These are phyloP conservation scores for Sciaenops ocellatus DNA, from an alignment of 2,797 vertebrate species.

Conservation along the genomic window DNA sequence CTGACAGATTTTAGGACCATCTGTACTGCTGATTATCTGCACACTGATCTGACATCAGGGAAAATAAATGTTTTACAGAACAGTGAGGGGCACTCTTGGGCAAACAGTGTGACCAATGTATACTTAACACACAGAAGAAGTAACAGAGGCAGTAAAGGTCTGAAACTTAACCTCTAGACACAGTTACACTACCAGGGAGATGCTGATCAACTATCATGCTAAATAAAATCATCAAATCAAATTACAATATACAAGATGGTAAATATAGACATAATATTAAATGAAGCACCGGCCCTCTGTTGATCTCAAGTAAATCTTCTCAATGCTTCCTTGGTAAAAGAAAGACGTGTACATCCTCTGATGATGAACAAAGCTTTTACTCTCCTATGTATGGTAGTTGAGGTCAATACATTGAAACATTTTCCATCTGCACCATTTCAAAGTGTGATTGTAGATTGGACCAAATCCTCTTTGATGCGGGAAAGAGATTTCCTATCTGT, in stretches of 20 bases:
- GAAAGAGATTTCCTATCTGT: not conserved
- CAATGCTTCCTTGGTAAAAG: not conserved
- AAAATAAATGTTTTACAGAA: not conserved
- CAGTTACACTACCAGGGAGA: too few species aligned
- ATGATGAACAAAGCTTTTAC: not conserved
- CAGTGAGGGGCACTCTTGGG: not conserved
- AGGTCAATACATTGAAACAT: not conserved
- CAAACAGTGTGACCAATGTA: not conserved
- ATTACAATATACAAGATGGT: not conserved
- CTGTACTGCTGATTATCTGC: not conserved
- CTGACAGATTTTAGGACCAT: not conserved
- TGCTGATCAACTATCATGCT: not conserved
- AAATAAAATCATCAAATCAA: not conserved
- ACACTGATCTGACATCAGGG: not conserved
- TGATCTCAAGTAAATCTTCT: not conserved
- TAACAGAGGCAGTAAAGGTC: not conserved
- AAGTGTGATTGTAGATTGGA: not conserved
- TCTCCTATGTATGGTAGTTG: not conserved
- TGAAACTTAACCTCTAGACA: not conserved
- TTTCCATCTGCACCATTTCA: conserved; percentile 8
- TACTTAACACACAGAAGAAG: not conserved
- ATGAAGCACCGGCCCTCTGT: not conserved
- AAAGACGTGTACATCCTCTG: not conserved
- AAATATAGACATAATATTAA: not conserved
- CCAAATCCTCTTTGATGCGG: conserved; percentile 4